Conservation (phyloP, 2,888 invertebrate species). For the Drosophila pegasa region DNA sequence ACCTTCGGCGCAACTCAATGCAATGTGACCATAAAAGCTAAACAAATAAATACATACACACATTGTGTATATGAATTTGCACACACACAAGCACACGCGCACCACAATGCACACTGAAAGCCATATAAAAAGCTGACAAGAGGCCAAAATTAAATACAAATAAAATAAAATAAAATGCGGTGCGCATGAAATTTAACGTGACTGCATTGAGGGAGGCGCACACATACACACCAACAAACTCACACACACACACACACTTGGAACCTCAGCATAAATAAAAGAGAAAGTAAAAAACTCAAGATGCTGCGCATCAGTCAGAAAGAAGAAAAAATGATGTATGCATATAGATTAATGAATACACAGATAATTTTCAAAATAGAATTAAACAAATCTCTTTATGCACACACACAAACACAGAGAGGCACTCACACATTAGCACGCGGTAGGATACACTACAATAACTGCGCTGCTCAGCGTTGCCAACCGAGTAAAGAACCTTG, state of each 20-base stretch:
- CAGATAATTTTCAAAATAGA: slow-evolving; percentile 56
- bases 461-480: slow-evolving; percentile 44
- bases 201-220: slow-evolving; percentile 52
- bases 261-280: slow-evolving; percentile 68
- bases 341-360: slow-evolving; percentile 22
- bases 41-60: slow-evolving; percentile 34
- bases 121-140: slow-evolving; percentile 66
- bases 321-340: slow-evolving; percentile 10
- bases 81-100: slow-evolving; percentile 21
- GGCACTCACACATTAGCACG: slow-evolving; percentile 10
- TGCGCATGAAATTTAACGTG: slow-evolving; percentile 54
- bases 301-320: slow-evolving; percentile 44
- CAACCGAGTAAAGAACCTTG: slow-evolving; percentile 28
- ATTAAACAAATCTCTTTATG: slow-evolving; percentile 32
- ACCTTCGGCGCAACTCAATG: slow-evolving; percentile 56
- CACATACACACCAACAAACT: slow-evolving; percentile 5
- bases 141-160: slow-evolving; percentile 60
- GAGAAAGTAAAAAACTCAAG: slow-evolving; percentile 70
- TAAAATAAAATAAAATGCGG: slow-evolving; percentile 55
- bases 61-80: slow-evolving; percentile 2
- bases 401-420: neutral
- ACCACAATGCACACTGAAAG: slow-evolving; percentile 46
- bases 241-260: slow-evolving; percentile 11
- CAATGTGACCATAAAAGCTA: slow-evolving; percentile 65
- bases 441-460: slow-evolving; percentile 24